These are phyloP conservation scores for Todus mexicanus DNA, from an alignment of 2,797 vertebrate species.

Conservation along the genomic window DNA sequence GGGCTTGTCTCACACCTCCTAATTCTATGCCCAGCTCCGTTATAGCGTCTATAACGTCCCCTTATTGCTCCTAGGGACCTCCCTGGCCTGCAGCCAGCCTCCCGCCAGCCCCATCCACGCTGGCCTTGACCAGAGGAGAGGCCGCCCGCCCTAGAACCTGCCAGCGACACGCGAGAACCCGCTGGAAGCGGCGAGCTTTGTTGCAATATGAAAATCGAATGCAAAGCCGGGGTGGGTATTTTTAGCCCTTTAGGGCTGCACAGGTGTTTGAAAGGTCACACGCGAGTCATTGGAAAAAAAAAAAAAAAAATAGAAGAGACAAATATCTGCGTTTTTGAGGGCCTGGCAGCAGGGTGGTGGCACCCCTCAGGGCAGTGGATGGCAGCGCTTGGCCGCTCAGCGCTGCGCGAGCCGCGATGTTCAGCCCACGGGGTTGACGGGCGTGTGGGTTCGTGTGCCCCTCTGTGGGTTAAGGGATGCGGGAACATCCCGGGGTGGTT, in stretches of 20 bases:
- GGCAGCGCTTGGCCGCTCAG: fast-evolving
- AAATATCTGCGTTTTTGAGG: neutral
- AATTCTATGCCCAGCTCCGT: fast-evolving
- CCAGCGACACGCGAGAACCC: neutral
- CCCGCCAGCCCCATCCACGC: fast-evolving
- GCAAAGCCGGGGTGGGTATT: constrained; percentile 12
- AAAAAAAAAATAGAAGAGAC: neutral
- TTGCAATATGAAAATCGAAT: constrained; percentile 46
- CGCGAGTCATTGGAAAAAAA: constrained; percentile 33
- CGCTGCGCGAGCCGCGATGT: fast-evolving
- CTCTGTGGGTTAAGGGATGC: neutral
- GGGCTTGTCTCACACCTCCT: neutral
- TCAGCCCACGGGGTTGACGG: neutral
- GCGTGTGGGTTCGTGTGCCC: neutral
- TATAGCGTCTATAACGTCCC: neutral
- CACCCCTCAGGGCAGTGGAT: fast-evolving
- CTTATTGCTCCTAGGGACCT: neutral
- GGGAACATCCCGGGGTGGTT: neutral
- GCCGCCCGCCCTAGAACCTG: neutral
- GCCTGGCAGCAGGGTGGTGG: neutral
- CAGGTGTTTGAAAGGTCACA: constrained; percentile 66
- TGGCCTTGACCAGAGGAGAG: neutral
- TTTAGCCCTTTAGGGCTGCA: constrained; percentile 44
- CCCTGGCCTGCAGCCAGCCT: neutral
- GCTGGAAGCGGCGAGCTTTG: constrained; percentile 31